phyloP scores from a whole-genome alignment of 2,113 vertebrate genomes.

The Atrichornis clamosus region DNA sequence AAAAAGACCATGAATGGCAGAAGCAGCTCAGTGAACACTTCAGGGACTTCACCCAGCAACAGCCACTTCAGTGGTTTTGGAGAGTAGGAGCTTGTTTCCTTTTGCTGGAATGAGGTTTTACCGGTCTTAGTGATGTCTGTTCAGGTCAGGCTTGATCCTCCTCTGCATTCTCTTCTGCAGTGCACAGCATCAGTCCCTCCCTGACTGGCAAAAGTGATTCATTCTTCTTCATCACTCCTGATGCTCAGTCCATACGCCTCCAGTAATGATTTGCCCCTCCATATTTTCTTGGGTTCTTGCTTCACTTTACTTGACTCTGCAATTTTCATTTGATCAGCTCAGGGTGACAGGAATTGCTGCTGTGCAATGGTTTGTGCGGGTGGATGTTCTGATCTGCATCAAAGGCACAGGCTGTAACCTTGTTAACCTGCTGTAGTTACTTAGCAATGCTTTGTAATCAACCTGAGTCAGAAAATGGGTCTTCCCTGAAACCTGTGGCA shows the following conservation, averaged over 20 bases:
- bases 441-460: neutral
- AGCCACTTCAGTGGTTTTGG: neutral
- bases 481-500: neutral
- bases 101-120: neutral
- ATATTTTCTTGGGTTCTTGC: neutral
- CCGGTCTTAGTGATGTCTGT: neutral
- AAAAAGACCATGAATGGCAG: neutral
- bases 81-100: neutral
- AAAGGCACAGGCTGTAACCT: neutral
- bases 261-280: neutral
- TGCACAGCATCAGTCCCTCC: neutral
- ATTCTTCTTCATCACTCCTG: neutral
- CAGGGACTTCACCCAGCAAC: neutral
- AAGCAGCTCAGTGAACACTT: constrained; percentile 9
- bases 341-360: neutral
- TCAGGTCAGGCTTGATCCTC: neutral
- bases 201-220: neutral
- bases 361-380: neutral
- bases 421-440: neutral
- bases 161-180: neutral
- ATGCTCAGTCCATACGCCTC: neutral
- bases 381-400: neutral
- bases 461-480: neutral
- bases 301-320: neutral
- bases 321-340: neutral